Evolutionary conservation across 2,888 invertebrate species (phyloP).

Genomic region (Spisula subtruncata): DNA sequence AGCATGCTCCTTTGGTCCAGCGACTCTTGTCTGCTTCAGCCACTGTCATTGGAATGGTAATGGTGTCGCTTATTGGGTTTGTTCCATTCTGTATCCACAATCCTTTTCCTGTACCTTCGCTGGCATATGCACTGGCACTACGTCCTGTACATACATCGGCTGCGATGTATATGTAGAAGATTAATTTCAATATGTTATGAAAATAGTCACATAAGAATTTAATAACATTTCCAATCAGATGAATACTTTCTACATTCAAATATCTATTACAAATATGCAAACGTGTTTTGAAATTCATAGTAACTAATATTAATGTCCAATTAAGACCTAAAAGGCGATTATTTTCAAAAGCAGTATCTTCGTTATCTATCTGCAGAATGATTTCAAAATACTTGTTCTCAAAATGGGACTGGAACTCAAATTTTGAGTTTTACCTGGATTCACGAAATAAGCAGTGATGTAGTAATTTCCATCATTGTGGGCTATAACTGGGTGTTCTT

Average conservation of each 20-base stretch:
- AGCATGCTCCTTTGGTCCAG: slow-evolving; percentile 86
- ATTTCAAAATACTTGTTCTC: too few species aligned
- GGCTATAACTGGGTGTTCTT: slow-evolving; percentile 64
- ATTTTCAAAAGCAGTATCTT: too few species aligned
- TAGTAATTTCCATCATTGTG: slow-evolving; percentile 69
- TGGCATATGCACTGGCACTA: slow-evolving; percentile 67
- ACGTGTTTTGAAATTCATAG: too few species aligned
- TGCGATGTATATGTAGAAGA: not conserved
- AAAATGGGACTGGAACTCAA: too few species aligned
- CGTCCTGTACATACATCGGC: slow-evolving; percentile 73
- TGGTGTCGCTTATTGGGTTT: slow-evolving; percentile 73
- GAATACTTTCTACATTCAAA: too few species aligned
- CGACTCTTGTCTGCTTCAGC: slow-evolving; percentile 73
- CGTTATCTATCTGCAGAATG: too few species aligned
- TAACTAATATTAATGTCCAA: too few species aligned
- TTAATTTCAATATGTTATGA: not conserved
- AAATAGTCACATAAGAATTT: too few species aligned
- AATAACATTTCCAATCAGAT: too few species aligned
- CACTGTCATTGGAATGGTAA: slow-evolving; percentile 77
- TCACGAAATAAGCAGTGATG: slow-evolving; percentile 78
- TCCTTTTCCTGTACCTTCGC: slow-evolving; percentile 83
- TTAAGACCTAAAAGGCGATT: too few species aligned
- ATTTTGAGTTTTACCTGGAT: slow-evolving; percentile 69
- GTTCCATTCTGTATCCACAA: slow-evolving; percentile 85
- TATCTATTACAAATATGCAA: too few species aligned